Percentiles rank a stretch among this genome's conserved stretches.
Evolutionary conservation across 2,888 invertebrate species (phyloP).

Genomic region (Rotaria magnacalcarata): DNA sequence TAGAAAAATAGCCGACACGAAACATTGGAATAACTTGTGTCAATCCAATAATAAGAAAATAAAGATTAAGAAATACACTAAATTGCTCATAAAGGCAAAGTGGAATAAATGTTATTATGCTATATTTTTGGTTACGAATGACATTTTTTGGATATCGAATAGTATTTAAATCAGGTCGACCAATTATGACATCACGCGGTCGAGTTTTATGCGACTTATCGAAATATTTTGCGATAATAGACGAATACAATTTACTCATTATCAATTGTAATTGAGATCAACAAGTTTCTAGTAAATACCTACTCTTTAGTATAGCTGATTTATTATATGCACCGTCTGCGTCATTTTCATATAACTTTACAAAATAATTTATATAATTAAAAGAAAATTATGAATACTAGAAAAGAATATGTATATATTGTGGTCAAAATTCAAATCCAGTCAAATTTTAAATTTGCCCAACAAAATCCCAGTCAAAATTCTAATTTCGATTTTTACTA

Average conservation of each 20-base stretch:
- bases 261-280: too few relatives aligned
- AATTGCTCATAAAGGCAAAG: slow-evolving; percentile 94
- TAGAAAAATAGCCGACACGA: slow-evolving; percentile 91
- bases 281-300: too few relatives aligned
- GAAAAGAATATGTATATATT: too few relatives aligned
- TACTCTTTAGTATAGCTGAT: too few relatives aligned
- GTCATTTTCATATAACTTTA: too few relatives aligned
- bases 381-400: too few relatives aligned
- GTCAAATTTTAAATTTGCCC: too few relatives aligned
- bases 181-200: neutral
- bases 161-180: neutral
- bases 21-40: slow-evolving; percentile 96
- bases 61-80: slow-evolving; percentile 93
- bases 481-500: too few relatives aligned
- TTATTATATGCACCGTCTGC: too few relatives aligned
- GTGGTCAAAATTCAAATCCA: too few relatives aligned
- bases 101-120: slow-evolving; percentile 65
- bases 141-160: slow-evolving; percentile 73
- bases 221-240: neutral
- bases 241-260: neutral
- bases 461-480: too few relatives aligned
- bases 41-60: slow-evolving; percentile 92
- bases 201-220: neutral
- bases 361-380: too few relatives aligned
- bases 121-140: slow-evolving; percentile 96